Percentiles rank a stretch among this genome's conserved stretches.
Conservation (phyloP, 1,140 invertebrate species). For the Bursaphelenchus mucronatus region DNA sequence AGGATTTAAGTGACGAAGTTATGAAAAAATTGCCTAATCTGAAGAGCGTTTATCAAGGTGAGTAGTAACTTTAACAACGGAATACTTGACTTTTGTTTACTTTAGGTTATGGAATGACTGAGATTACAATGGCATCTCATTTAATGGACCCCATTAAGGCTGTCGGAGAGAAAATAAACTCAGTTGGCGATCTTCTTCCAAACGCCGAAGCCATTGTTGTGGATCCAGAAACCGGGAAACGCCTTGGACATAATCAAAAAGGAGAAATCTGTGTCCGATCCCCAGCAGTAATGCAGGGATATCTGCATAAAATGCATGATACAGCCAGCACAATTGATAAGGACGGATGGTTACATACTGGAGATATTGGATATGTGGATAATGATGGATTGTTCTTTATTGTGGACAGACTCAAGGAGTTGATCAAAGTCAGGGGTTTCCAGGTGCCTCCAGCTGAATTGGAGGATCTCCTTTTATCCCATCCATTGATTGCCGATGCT, state of each 20-base stretch:
- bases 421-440: constrained; percentile 81
- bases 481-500: constrained; percentile 72
- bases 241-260: not conserved
- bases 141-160: constrained; percentile 4
- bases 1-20: constrained; percentile 6
- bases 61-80: not conserved
- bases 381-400: constrained; percentile 68
- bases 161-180: not conserved
- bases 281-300: constrained; percentile 33
- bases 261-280: constrained; percentile 15
- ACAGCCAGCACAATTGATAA: constrained; percentile 67
- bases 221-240: constrained; percentile 24
- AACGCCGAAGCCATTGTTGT: constrained; percentile 24
- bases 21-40: not conserved
- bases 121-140: constrained; percentile 23
- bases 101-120: constrained; percentile 26
- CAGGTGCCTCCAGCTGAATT: constrained; percentile 81
- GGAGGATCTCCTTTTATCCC: constrained; percentile 73
- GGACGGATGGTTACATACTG: constrained; percentile 75
- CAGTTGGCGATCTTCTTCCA: constrained; percentile 16
- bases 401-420: constrained; percentile 78
- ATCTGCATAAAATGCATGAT: constrained; percentile 31
- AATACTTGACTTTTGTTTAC: not conserved
- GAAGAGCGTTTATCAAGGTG: not conserved
- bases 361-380: constrained; percentile 75